Conservation (phyloP, 2,888 invertebrate species). For the Caenorhabditis becei region DNA sequence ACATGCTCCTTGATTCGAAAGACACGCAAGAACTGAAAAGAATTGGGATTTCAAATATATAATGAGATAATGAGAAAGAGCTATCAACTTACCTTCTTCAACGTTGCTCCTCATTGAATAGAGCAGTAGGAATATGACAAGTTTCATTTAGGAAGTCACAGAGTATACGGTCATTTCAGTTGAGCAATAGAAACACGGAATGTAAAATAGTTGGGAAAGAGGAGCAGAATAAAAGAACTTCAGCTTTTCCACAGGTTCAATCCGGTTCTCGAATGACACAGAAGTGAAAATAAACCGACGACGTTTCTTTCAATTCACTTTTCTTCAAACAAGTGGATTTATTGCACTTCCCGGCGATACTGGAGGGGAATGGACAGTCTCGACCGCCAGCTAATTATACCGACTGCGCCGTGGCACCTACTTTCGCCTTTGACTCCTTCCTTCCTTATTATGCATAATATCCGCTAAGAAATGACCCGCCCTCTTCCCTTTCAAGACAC, state of each 20-base stretch:
- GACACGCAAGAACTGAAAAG: slow-evolving; percentile 62
- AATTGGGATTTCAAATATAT: no score
- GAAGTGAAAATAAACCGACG: slow-evolving; percentile 53
- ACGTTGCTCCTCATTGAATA: slow-evolving; percentile 52
- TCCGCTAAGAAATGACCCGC: slow-evolving; percentile 27
- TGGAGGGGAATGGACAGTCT: slow-evolving; percentile 21
- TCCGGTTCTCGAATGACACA: slow-evolving; percentile 57
- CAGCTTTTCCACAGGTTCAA: slow-evolving; percentile 14
- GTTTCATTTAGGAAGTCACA: slow-evolving; percentile 39
- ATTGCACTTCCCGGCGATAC: slow-evolving; percentile 45
- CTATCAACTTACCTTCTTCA: slow-evolving; percentile 28
- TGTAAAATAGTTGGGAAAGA: slow-evolving; percentile 2
- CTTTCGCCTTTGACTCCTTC: slow-evolving; percentile 44
- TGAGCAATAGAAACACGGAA: slow-evolving; percentile 4
- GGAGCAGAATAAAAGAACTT: slow-evolving; percentile 14
- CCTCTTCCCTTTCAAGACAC: not conserved
- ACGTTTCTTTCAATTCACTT: slow-evolving; percentile 41
- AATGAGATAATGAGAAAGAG: no score
- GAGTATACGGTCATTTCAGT: slow-evolving; percentile 14
- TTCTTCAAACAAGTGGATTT: slow-evolving; percentile 47
- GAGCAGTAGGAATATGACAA: slow-evolving; percentile 43
- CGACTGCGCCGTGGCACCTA: slow-evolving; percentile 44
- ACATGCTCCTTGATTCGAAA: slow-evolving; percentile 68
- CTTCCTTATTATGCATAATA: slow-evolving; percentile 58
- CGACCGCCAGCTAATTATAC: slow-evolving; percentile 52